phyloP scores from a whole-genome alignment of 2,888 invertebrate genomes.

The Cantharis rufa region DNA sequence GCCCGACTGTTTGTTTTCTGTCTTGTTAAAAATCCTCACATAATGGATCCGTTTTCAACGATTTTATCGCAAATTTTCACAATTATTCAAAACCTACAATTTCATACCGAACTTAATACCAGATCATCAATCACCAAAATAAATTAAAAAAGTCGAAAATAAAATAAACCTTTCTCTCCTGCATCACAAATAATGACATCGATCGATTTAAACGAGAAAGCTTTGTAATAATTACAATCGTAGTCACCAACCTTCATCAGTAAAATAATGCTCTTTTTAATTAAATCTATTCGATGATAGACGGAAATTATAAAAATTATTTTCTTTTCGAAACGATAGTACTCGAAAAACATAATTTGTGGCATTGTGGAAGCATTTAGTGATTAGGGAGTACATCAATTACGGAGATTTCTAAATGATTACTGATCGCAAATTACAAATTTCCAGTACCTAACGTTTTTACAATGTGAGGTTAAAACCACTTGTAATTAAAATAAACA shows the following conservation, averaged over 20 bases:
- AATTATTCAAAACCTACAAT: not conserved
- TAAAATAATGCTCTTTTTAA: not conserved
- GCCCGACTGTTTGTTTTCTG: slow-evolving; percentile 16
- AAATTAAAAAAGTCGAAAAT: not conserved
- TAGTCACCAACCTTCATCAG: not conserved
- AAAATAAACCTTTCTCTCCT: not conserved
- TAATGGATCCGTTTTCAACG: not conserved
- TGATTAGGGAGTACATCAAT: not conserved
- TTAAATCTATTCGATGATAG: not conserved
- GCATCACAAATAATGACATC: not conserved
- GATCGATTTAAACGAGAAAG: not conserved
- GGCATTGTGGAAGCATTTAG: not conserved
- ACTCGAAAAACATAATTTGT: no score
- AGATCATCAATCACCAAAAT: not conserved
- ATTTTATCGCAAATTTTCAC: not conserved
- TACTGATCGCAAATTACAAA: not conserved
- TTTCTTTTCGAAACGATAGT: not conserved
- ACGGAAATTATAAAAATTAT: not conserved
- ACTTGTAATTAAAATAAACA: not conserved
- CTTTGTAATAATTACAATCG: not conserved
- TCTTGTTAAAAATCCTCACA: slow-evolving; percentile 14
- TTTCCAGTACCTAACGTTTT: not conserved
- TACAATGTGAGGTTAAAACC: not conserved
- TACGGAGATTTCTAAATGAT: not conserved
- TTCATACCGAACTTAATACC: not conserved